Evolutionary conservation across 1,140 invertebrate genomes (phyloP), one percentile per base, ranked within the genome.

Genomic region (Ephestia elutella): DNA sequence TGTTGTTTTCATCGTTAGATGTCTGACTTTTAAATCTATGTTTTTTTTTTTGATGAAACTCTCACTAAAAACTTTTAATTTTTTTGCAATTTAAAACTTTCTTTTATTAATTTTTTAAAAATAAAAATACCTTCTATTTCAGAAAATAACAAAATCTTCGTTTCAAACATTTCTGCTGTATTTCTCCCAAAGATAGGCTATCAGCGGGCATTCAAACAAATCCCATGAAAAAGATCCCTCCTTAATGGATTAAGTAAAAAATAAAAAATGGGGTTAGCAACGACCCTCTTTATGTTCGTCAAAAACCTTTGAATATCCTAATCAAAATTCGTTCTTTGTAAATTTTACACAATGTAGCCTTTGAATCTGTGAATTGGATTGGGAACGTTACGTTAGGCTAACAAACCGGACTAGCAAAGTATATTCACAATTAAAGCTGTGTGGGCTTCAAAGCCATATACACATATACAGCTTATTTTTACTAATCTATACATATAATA

Each of bases 161-260:
- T 32, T 32, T 32, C 30, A 38, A 38, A 13, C 5, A 44, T 35
- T 35, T 10, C 38, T 17, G 3, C n/a, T 44, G 13, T 15, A 44
- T 44, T 44, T 44, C 11, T 10, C 38, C 1, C 2, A 15, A 44
- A 44, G 38, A 44, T 17, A 44, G 9, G 13, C 38, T 35, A 44
- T 44, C 38, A 3, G 13, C n/a, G 7, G 2, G 0, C n/a, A 44
- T 44, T 44, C 38, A 44, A 44, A 15, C 4, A 15, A 44, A 44
- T 15, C 15, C 38, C 38, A 17, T 15, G 13, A 44, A 11, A 44
- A 44, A 17, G 38, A 44, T 15, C 38, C 38, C 3, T 15, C 15
- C 38, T n/a, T 44, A 44, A 44, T 44, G 38, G 38, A 44, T 44
- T 44, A 44, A 44, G n/a, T 44, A 44, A 44, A 44, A 44, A 44